Percentiles rank a stretch among this genome's conserved stretches.
phyloP scores from a whole-genome alignment of 2,797 vertebrate genomes.

The Gorsachius magnificus region DNA sequence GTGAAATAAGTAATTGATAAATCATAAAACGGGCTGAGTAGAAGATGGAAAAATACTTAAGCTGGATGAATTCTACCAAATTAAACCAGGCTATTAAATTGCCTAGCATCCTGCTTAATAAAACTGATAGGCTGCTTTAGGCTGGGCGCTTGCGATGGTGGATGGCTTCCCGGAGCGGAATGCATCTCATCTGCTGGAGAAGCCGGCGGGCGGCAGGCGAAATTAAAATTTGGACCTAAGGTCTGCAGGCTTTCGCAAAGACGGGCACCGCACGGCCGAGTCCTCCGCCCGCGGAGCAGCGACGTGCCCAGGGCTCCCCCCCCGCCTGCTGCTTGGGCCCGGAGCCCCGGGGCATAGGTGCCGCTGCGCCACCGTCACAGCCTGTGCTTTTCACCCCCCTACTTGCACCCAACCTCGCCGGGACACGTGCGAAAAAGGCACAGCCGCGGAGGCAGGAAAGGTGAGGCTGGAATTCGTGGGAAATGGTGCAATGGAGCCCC shows the following conservation, averaged over 20 bases:
- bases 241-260: neutral
- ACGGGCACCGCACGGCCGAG: neutral
- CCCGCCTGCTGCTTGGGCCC: neutral
- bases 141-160: neutral
- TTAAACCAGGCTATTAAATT: slow-evolving; percentile 1
- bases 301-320: neutral
- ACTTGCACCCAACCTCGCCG: neutral
- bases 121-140: neutral
- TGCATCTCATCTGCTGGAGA: accelerated
- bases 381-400: neutral
- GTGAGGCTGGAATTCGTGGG: neutral
- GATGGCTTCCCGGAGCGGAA: neutral
- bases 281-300: neutral
- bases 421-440: neutral
- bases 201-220: neutral
- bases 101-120: neutral
- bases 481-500: neutral
- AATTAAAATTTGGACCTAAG: neutral
- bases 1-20: slow-evolving; percentile 23
- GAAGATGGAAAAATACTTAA: slow-evolving; percentile 52
- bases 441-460: neutral
- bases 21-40: slow-evolving; percentile 19
- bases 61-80: neutral
- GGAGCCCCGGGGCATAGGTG: neutral
- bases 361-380: neutral